Evolutionary conservation across 1,140 invertebrate species (phyloP), one percentile per base, ranked within the genome.

Genomic region (Drosophila pandora): DNA sequence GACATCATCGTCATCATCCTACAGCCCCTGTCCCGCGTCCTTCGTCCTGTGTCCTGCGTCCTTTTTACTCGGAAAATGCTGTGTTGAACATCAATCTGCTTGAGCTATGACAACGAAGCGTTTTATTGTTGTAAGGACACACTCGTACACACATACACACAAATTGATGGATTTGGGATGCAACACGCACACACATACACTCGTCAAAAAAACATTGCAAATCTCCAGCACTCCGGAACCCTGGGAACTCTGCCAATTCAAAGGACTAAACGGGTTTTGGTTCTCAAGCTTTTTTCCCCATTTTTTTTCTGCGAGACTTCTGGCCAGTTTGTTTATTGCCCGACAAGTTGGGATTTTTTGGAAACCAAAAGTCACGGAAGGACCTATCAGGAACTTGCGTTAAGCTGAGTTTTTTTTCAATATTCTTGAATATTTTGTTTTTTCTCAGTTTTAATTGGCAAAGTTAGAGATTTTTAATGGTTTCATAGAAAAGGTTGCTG

Each of bases 31-130:
- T 1, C 5, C 2, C 30, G 34, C n/a, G 8, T 25, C 25, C 37
- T 32, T 9, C 10, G 32, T 28, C 22, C 54, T 30, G 2, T 6
- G 25, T 32, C n/a, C 10, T 23, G 22, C 25, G 34, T 21, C 30
- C 50, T 52, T 10, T 34, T 22, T 7, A n/a, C 50, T 65, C 28
- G 59, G 70, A 63, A 73, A 52, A 64, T 73, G 68, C 67, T 71
- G 67, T 71, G 67, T 73, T 54, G 45, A 69, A 74, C 80, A 84
- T 84, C 80, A 84, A 84, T 84, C 82, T 84, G 81, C 82, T 80
- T 77, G 81, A 84, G 81, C 82, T 77, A 75, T 84, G 81, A 84
- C 81, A 81, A 81, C 81, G 81, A 87, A 77, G 81, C 81, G 84
- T 84, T 84, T 87, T 84, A 84, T 84, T 84, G 81, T 84, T 87